Evolutionary conservation across 2,797 vertebrate species (phyloP), one percentile per base, ranked within the genome.

Genomic region (Sebastes elongatus): DNA sequence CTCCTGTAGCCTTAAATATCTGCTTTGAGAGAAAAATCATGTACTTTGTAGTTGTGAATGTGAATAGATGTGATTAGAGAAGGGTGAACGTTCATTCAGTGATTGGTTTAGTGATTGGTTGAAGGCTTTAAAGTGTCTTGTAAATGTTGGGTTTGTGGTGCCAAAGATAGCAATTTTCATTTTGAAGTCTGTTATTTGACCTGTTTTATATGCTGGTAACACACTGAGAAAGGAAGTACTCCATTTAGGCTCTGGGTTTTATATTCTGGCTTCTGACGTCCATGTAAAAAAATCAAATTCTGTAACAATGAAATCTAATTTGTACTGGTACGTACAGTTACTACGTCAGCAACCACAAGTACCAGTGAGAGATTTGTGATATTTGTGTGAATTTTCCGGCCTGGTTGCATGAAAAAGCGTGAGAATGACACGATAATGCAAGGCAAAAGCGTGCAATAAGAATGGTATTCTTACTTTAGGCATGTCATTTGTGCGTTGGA

Each of bases 21-120:
- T 61, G 18, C 35, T n/a, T 27, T 2, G 11, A 11, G 25, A 73
- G 23, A 76, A 75, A 56, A 79, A 42, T 25, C 7, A 23, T 53
- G 28, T 64, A 5, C 32, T 30, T 64, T 65, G 28, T 16, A 22
- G 42, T 13, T 38, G 56, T 56, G 10, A 62, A 53, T 70, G 49
- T 70, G 67, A 74, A 55, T n/a, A 27, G 23, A 81, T 59, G 55
- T 81, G 71, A 78, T 72, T 52, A 56, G 53, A 69, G 46, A 59
- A 59, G 32, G 13, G 22, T 62, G 28, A 18, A 14, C 30, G 18
- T 68, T 83, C 60, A 7, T 33, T 25, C 69, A 52, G 33, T 70
- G 62, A 81, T 55, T 77, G 56, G 27, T 68, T 55, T 33, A 22
- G 38, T 69, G 71, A 71, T 79, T 74, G 69, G 52, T 13, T 59